Conservation (phyloP, 2,888 invertebrate species). For the Macaria notata region DNA sequence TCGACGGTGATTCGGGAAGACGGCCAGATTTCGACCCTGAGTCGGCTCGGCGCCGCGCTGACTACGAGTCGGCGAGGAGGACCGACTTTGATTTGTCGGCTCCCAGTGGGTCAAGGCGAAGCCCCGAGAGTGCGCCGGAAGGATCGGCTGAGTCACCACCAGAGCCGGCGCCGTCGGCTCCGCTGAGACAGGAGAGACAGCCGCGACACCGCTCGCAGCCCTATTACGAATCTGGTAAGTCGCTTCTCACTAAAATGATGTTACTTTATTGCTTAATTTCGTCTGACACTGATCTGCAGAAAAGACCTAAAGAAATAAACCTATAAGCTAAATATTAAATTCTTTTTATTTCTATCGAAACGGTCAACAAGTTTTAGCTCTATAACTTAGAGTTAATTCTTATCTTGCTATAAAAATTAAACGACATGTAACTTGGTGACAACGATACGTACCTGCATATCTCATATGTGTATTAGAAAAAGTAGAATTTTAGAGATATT, state of each 20-base stretch:
- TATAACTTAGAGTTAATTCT: too few species aligned
- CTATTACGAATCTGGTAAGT: constrained; percentile 77
- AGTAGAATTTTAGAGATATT: too few species aligned
- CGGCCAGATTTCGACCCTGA: constrained; percentile 69
- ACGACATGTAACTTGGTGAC: too few species aligned
- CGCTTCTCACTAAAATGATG: background rate
- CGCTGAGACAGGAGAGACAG: constrained; percentile 65
- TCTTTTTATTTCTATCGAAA: too few species aligned
- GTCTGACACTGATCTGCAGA: too few species aligned
- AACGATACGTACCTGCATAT: too few species aligned
- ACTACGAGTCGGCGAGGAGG: constrained; percentile 76
- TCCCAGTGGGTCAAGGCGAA: constrained; percentile 66
- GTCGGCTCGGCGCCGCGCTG: constrained; percentile 69
- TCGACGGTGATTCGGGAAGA: constrained; percentile 69
- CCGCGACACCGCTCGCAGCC: constrained; percentile 69
- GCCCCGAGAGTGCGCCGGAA: constrained; percentile 75
- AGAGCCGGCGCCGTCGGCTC: constrained; percentile 76
- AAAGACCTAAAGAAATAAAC: too few species aligned
- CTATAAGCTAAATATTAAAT: too few species aligned
- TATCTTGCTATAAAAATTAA: too few species aligned
- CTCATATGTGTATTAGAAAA: too few species aligned
- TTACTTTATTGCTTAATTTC: too few species aligned
- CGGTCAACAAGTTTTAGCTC: too few species aligned
- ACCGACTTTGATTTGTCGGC: constrained; percentile 75
- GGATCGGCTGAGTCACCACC: constrained; percentile 75